Percentiles rank a stretch among this genome's conserved stretches.
These are phyloP conservation scores for Dermochelys coriacea DNA, from an alignment of 2,797 vertebrate genomes.

Conservation along the genomic window DNA sequence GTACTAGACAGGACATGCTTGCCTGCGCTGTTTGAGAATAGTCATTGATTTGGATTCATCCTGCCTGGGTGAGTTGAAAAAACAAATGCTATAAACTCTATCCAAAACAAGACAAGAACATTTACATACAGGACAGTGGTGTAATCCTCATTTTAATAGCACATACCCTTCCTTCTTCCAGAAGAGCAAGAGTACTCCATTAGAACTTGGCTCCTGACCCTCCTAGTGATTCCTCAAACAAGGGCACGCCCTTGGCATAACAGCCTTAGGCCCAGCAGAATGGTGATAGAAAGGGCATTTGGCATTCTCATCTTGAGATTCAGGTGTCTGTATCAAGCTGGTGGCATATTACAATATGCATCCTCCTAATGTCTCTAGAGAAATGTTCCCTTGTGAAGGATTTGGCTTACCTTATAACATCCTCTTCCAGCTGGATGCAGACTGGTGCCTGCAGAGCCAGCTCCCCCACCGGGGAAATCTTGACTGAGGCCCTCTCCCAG, in stretches of 20 bases:
- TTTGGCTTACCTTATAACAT: neutral
- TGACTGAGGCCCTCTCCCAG: neutral
- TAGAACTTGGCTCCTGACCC: neutral
- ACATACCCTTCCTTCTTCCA: neutral
- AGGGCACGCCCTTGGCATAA: neutral
- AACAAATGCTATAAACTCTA: neutral
- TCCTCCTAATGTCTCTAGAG: neutral
- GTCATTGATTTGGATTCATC: neutral
- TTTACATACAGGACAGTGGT: accelerated
- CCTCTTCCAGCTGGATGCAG: neutral
- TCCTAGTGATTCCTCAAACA: neutral
- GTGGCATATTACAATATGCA: neutral
- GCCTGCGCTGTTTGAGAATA: neutral
- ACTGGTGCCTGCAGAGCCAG: neutral
- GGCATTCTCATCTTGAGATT: neutral
- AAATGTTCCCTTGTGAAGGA: neutral
- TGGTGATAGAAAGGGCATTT: neutral
- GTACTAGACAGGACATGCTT: neutral
- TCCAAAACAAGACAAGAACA: neutral
- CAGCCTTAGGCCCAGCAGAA: neutral
- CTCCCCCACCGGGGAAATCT: neutral
- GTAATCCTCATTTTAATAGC: neutral
- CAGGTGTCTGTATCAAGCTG: neutral
- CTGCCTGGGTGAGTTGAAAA: neutral
- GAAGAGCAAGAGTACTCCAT: neutral